phyloP scores from a whole-genome alignment of 2,113 vertebrate genomes.

The Progne subis region DNA sequence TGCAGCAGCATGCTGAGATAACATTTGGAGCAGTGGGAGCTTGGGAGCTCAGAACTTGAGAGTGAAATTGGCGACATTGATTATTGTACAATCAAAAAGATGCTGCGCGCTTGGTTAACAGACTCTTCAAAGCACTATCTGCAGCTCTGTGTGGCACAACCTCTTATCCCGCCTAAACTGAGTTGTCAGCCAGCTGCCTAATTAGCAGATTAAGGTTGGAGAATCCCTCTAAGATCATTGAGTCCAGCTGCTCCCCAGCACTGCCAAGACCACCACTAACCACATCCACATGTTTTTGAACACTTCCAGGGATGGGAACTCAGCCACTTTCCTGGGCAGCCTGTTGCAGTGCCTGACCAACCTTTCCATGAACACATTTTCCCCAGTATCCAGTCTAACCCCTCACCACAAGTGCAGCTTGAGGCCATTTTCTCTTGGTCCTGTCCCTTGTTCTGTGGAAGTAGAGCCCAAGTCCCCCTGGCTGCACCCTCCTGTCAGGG shows the following conservation, averaged over 20 bases:
- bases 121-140: accelerated
- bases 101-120: not conserved
- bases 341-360: not conserved
- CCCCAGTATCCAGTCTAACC: not conserved
- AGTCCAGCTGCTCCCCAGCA: not conserved
- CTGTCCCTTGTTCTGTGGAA: not conserved
- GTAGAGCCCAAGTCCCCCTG: accelerated
- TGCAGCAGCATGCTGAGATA: not conserved
- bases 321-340: too few relatives aligned
- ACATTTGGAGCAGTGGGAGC: not conserved
- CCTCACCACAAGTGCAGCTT: too few relatives aligned
- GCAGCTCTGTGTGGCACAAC: not conserved
- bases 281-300: not conserved
- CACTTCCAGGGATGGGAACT: not conserved
- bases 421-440: not conserved
- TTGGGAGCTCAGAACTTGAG: not conserved
- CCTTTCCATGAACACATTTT: not conserved
- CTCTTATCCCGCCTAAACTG: not conserved
- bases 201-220: not conserved
- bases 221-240: not conserved
- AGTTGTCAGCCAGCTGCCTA: not conserved
- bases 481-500: not conserved
- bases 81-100: not conserved
- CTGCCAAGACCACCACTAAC: not conserved
- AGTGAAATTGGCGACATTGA: not conserved